phyloP scores from a whole-genome alignment of 2,888 invertebrate genomes.

The Eupsilia transversa region DNA sequence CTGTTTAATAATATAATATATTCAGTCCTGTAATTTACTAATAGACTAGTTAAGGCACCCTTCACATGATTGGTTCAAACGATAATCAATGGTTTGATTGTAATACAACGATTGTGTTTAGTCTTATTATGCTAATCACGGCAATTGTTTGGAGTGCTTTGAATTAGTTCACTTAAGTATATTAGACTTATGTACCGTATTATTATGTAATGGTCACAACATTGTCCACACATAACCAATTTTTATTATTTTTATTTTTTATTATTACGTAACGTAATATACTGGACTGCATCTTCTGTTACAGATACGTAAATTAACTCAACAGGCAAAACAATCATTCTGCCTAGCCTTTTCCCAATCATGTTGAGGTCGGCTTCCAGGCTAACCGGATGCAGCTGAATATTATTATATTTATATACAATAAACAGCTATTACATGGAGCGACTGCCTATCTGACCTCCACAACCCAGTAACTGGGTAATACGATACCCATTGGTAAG shows the following conservation, averaged over 20 bases:
- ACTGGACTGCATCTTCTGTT: neutral
- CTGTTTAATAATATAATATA: conserved; percentile 44
- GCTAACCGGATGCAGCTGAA: no score
- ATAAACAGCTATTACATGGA: no score
- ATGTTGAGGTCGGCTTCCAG: no score
- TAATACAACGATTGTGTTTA: conserved; percentile 35
- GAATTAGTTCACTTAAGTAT: conserved; percentile 11
- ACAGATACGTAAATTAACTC: neutral
- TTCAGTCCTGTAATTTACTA: conserved; percentile 48
- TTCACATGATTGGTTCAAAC: conserved; percentile 26
- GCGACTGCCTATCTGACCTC: no score
- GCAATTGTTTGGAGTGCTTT: conserved; percentile 19
- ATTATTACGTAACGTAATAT: neutral
- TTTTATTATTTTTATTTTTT: no score
- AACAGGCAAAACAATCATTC: neutral
- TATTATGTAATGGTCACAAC: neutral
- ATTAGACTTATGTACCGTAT: neutral
- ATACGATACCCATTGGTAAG: no score
- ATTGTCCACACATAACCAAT: neutral
- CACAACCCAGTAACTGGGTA: no score
- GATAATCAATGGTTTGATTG: conserved; percentile 42
- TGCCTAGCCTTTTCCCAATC: no score
- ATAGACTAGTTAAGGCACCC: conserved; percentile 39
- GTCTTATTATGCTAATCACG: conserved; percentile 43
- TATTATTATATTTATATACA: no score